Conservation (phyloP, 1,140 invertebrate species). For the Euura lappo region DNA sequence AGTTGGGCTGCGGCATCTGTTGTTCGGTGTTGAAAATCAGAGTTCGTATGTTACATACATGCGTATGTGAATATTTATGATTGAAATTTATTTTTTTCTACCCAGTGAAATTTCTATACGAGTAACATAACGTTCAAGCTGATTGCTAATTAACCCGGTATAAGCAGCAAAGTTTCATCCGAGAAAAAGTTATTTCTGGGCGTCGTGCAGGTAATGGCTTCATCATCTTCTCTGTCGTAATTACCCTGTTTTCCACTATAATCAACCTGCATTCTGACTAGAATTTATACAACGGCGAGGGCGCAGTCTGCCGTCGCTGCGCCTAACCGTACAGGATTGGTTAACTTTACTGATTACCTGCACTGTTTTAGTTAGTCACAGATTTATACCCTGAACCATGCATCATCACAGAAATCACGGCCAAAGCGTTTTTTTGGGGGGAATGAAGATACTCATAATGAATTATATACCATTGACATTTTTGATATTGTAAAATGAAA, state of each 20-base stretch:
- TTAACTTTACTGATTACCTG: not conserved
- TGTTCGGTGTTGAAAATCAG: not conserved
- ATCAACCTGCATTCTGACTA: not conserved
- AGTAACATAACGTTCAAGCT: not conserved
- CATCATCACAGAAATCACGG: too few relatives aligned
- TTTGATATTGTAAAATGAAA: too few relatives aligned
- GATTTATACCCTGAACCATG: not conserved
- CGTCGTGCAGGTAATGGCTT: not conserved
- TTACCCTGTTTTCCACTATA: not conserved
- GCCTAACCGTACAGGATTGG: not conserved
- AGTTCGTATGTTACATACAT: not conserved
- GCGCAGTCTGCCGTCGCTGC: too few relatives aligned
- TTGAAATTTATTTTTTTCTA: not conserved
- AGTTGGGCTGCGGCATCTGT: not conserved
- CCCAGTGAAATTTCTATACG: not conserved
- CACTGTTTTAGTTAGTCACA: not conserved
- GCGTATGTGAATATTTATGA: not conserved
- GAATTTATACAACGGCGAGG: too few relatives aligned
- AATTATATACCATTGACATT: too few relatives aligned
- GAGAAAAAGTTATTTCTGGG: constrained; percentile 1
- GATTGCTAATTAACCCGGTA: not conserved
- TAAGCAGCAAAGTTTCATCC: not conserved
- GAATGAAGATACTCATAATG: too few relatives aligned
- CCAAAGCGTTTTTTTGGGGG: too few relatives aligned
- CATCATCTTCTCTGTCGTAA: not conserved